Base-by-base conservation (phyloP, 2,113 vertebrate genomes). In the Machaerirhynchus nigripectus region DNA sequence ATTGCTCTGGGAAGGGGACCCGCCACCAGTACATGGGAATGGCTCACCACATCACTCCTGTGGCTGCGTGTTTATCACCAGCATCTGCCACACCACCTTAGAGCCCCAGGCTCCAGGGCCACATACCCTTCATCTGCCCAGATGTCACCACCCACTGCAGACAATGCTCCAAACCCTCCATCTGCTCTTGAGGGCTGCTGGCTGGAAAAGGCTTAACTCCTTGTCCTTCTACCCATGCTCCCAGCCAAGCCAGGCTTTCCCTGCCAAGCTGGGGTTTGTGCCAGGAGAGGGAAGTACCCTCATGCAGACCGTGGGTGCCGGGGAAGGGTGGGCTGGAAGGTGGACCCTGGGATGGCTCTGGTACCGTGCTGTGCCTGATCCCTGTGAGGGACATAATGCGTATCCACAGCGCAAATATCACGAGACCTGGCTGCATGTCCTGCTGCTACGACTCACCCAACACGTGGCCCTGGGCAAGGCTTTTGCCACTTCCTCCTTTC, bases 401-500 rank as follows among this genome's bases (percentile, higher is more conserved):
- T 50, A 37, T 31, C 31, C 13, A 4, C 11, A 39, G 31, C 16
- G 33, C 35, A 60, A 69, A 78, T 1, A 15, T 47, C 75, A 46
- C 1, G 1, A 84, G 67, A 74, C 20, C 26, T 40, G 68, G 31
- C 37, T 92, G 87, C 47, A 46, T 0, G 0, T 89, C 60, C 60
- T 50, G 57, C 47, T 90, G 71, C 71, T 78, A 31, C 39, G 0
- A 44, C 75, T 86, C 79, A 93, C 75, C 39, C 10, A 1, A 46
- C 59, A 63, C 1, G 1, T 67, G 67, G 93, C 82, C 55, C 65
- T 84, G 64, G 85, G 52, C 73, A 84, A 93, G 56, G 56, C 75
- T 77, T 86, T 81, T 80, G 60, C n/a, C 83, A 80, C 75, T 95
- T 95, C 78, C 82, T 93, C 85, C 75, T 91, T 88, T 93, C 83